These are phyloP conservation scores for Coccyzus lansbergi DNA, from an alignment of 2,797 vertebrate genomes.

Conservation along the genomic window DNA sequence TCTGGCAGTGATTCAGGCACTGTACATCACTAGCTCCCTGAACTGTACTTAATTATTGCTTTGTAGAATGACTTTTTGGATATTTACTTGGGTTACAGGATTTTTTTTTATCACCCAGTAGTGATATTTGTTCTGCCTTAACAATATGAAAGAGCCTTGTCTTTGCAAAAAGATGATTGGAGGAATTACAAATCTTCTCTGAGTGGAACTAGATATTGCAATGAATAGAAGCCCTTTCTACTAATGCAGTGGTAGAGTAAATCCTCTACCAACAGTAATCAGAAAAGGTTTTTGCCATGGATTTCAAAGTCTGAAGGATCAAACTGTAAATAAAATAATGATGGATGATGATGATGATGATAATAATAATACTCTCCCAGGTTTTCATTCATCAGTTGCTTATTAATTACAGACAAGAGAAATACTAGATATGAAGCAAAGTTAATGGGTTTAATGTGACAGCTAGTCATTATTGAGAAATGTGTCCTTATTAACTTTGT, in stretches of 20 bases:
- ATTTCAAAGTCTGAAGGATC: not conserved
- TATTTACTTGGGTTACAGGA: not conserved
- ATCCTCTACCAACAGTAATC: not conserved
- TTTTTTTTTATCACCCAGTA: not conserved
- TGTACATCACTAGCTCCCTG: not conserved
- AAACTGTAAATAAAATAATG: not conserved
- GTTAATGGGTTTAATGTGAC: not conserved
- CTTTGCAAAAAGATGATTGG: not conserved
- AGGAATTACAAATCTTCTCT: not conserved
- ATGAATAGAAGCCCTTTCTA: not conserved
- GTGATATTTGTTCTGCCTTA: not conserved
- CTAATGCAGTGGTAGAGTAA: not conserved
- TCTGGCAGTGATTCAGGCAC: not conserved
- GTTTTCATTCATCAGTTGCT: not conserved
- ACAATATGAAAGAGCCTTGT: not conserved
- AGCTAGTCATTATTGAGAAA: not conserved
- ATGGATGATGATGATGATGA: too few species aligned
- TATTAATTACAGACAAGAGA: not conserved
- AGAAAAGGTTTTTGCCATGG: not conserved
- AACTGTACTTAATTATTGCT: conserved; percentile 1
- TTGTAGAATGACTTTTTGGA: not conserved
- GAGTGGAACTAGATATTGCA: not conserved
- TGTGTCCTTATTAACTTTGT: not conserved
- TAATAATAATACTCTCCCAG: not conserved
- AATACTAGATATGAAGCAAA: not conserved